Conservation (phyloP, 2,888 invertebrate genomes). For the Caenorhabditis sulstoni region DNA sequence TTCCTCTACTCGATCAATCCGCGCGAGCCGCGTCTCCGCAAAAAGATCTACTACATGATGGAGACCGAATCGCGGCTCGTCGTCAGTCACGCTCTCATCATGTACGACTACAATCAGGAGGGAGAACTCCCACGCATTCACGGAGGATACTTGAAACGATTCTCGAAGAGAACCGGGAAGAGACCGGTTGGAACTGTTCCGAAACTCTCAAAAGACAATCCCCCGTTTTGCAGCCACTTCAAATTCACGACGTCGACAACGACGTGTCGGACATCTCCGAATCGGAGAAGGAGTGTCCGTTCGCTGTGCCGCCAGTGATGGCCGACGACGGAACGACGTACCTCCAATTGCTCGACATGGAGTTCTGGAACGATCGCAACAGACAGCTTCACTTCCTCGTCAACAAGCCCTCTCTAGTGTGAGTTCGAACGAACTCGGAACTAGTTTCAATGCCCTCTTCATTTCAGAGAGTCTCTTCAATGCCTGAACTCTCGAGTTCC, state of each 20-base stretch:
- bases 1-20: slow-evolving; percentile 67
- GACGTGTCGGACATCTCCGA: slow-evolving; percentile 69
- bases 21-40: slow-evolving; percentile 63
- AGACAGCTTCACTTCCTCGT: slow-evolving; percentile 66
- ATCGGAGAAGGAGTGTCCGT: slow-evolving; percentile 66
- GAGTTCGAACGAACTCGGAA: neutral
- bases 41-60: slow-evolving; percentile 73
- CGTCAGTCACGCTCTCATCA: slow-evolving; percentile 68
- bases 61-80: slow-evolving; percentile 64
- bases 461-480: slow-evolving; percentile 58
- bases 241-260: slow-evolving; percentile 61
- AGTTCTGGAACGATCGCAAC: slow-evolving; percentile 68
- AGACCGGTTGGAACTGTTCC: slow-evolving; percentile 35
- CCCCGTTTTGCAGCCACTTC: slow-evolving; percentile 32
- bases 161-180: slow-evolving; percentile 35
- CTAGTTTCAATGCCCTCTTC: neutral
- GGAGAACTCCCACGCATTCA: slow-evolving; percentile 67
- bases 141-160: slow-evolving; percentile 63
- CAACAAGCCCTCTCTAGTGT: slow-evolving; percentile 66
- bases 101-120: slow-evolving; percentile 70
- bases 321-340: slow-evolving; percentile 57
- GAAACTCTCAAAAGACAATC: neutral
- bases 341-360: slow-evolving; percentile 62
- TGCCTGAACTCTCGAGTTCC: slow-evolving; percentile 67
- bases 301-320: slow-evolving; percentile 44